Evolutionary conservation across 2,888 invertebrate species (phyloP).

Genomic region (Drosophila multiciliata): DNA sequence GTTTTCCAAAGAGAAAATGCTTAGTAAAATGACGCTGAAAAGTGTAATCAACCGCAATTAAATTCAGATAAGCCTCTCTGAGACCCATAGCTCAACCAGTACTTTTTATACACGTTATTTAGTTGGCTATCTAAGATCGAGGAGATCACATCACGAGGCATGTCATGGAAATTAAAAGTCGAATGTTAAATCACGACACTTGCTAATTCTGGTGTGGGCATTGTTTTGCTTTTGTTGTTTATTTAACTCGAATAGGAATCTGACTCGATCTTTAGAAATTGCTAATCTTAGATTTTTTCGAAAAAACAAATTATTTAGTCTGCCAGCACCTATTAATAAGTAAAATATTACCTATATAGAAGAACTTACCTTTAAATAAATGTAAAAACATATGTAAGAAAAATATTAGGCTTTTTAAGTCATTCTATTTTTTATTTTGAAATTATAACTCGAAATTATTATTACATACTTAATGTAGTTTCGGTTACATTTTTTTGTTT

Average conservation of each 20-base stretch:
- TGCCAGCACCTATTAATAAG: background rate
- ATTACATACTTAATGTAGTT: constrained; percentile 49
- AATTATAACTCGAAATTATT: constrained; percentile 63
- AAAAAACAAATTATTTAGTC: background rate
- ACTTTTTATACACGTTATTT: background rate
- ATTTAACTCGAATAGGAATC: background rate
- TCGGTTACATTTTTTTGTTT: constrained; percentile 48
- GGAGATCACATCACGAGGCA: constrained; percentile 2
- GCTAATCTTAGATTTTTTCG: background rate
- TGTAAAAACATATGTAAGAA: background rate
- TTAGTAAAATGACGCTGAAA: background rate
- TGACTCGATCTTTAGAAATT: background rate
- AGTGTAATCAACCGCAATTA: background rate
- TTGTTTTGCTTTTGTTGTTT: background rate
- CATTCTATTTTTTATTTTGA: constrained; percentile 73
- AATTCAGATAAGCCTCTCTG: background rate
- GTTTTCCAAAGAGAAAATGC: background rate
- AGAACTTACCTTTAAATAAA: constrained; percentile 8
- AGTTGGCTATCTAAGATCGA: constrained; percentile 9
- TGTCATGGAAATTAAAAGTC: background rate
- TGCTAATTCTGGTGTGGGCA: constrained; percentile 48
- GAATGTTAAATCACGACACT: constrained; percentile 31
- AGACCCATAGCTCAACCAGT: background rate
- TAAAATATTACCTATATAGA: background rate
- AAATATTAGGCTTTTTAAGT: constrained; percentile 44